phyloP scores from a whole-genome alignment of 1,140 invertebrate species.

The Sycophila sp. region DNA sequence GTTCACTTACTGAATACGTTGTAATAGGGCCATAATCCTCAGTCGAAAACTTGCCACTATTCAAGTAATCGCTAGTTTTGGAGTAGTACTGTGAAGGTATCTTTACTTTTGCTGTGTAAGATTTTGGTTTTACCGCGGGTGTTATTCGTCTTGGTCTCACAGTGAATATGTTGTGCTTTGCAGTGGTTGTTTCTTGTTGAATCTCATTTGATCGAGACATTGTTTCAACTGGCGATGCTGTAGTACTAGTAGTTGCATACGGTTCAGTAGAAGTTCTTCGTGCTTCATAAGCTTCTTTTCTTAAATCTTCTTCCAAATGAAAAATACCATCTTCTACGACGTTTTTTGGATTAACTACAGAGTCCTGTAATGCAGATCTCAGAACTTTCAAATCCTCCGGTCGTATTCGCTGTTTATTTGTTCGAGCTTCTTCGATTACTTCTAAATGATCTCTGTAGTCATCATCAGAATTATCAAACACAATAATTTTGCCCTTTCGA shows the following conservation, averaged over 20 bases:
- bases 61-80: not conserved
- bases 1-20: no score
- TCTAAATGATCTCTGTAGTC: conserved; percentile 37
- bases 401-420: conserved; percentile 30
- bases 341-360: conserved; percentile 45
- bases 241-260: not conserved
- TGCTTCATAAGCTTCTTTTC: conserved; percentile 43
- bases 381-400: not conserved
- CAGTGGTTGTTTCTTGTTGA: not conserved
- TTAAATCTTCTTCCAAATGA: conserved; percentile 53
- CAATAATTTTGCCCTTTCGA: conserved; percentile 7
- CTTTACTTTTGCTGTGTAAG: not conserved
- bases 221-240: not conserved
- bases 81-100: not conserved
- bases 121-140: not conserved
- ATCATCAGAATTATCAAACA: conserved; percentile 12
- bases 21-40: no score
- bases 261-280: conserved; percentile 39
- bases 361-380: conserved; percentile 8
- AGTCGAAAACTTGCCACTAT: no score
- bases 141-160: conserved; percentile 6
- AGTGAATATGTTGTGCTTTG: conserved; percentile 3
- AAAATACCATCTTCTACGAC: conserved; percentile 46
- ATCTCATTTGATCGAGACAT: not conserved
- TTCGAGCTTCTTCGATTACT: conserved; percentile 22